Percentiles rank a stretch among this genome's conserved stretches.
phyloP scores from a whole-genome alignment of 2,113 vertebrate genomes.

The Dolichotis patagonum region DNA sequence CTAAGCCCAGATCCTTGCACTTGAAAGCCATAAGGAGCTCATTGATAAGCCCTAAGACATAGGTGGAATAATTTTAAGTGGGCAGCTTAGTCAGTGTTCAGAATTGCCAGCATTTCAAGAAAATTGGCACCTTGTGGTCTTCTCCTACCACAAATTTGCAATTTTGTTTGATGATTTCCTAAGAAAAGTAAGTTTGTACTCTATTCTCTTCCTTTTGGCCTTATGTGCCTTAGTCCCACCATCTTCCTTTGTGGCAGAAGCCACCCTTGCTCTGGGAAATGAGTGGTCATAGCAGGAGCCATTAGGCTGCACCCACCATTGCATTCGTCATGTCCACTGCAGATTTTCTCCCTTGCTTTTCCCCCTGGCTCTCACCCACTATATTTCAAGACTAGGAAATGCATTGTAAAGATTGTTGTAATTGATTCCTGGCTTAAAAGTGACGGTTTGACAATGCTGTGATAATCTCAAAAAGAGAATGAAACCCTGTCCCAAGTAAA shows the following conservation, averaged over 20 bases:
- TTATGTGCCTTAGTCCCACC: background rate
- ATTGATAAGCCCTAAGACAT: background rate
- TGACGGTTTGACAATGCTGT: conserved; percentile 30
- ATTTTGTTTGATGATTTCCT: background rate
- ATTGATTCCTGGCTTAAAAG: conserved; percentile 64
- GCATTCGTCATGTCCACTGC: background rate
- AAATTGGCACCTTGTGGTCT: background rate
- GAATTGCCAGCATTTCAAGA: background rate
- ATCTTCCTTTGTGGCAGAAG: background rate
- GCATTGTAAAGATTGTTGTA: conserved; percentile 39
- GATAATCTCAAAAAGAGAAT: conserved; percentile 72
- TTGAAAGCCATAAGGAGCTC: background rate
- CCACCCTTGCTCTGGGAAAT: background rate
- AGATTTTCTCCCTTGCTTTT: background rate
- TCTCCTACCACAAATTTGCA: background rate
- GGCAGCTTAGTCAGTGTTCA: background rate
- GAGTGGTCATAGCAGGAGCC: background rate
- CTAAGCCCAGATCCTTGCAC: background rate
- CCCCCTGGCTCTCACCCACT: conserved; percentile 20
- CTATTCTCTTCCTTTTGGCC: background rate
- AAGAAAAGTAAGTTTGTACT: background rate
- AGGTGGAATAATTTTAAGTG: background rate
- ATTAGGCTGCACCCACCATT: background rate
- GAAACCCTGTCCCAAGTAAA: conserved; percentile 59
- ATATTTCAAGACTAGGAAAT: conserved; percentile 64